Evolutionary conservation across 2,113 vertebrate species (phyloP).

Genomic region (Mirounga angustirostris): DNA sequence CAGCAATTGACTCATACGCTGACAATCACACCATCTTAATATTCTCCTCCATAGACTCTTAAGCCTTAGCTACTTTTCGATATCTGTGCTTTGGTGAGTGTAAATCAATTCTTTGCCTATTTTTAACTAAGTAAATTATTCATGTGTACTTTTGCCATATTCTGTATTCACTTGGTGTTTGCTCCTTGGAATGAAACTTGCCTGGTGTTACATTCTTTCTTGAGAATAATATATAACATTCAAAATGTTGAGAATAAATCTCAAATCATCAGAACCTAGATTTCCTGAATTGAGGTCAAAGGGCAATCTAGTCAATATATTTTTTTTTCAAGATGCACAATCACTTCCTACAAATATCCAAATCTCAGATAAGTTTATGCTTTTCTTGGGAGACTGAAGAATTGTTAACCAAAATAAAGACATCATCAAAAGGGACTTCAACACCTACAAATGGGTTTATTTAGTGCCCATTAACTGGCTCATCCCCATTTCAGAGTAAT

Average conservation of each 20-base stretch:
- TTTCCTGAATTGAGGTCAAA: neutral
- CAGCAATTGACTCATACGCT: neutral
- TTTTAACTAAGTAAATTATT: neutral
- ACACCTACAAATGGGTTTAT: neutral
- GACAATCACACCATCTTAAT: neutral
- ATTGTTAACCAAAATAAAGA: slow-evolving; percentile 50
- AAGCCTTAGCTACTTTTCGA: neutral
- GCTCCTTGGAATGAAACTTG: neutral
- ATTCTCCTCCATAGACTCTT: neutral
- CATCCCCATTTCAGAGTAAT: neutral
- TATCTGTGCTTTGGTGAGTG: neutral
- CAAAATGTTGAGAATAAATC: neutral
- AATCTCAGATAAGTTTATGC: neutral
- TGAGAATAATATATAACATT: neutral
- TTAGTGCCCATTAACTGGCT: neutral
- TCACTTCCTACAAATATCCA: neutral
- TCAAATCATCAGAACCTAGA: slow-evolving; percentile 39
- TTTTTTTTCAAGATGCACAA: slow-evolving; percentile 11
- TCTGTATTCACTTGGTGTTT: neutral
- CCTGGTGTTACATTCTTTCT: neutral
- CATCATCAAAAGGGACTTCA: slow-evolving; percentile 1
- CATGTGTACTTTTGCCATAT: neutral
- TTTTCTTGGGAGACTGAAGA: neutral
- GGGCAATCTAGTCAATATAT: neutral
- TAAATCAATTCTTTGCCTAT: neutral